Conservation (phyloP, 2,797 vertebrate species). For the Brotula barbata region DNA sequence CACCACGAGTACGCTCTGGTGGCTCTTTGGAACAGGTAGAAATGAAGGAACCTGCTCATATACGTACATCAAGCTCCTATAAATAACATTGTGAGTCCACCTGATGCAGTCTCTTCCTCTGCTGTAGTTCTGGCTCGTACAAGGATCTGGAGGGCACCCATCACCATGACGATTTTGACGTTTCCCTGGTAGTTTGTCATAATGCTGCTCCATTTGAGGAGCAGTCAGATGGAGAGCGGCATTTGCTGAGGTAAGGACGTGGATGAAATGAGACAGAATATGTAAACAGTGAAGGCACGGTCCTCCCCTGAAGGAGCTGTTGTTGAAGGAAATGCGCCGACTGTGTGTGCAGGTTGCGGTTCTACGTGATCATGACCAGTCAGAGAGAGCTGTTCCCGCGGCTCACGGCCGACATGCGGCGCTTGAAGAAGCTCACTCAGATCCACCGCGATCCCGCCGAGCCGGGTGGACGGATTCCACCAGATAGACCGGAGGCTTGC, state of each 20-base stretch:
- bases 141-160: slow-evolving; percentile 93
- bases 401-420: slow-evolving; percentile 92
- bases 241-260: slow-evolving; percentile 85
- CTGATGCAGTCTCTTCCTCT: background rate
- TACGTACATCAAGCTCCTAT: background rate
- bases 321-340: background rate
- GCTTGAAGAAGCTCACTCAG: slow-evolving; percentile 92
- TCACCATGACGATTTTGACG: slow-evolving; percentile 96
- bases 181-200: slow-evolving; percentile 95
- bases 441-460: slow-evolving; percentile 84
- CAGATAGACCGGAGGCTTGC: slow-evolving; percentile 71
- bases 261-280: background rate
- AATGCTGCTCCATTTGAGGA: slow-evolving; percentile 93
- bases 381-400: slow-evolving; percentile 95
- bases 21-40: slow-evolving; percentile 95
- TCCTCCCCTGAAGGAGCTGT: no score
- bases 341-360: slow-evolving; percentile 81
- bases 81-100: background rate
- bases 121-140: slow-evolving; percentile 76
- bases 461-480: slow-evolving; percentile 61
- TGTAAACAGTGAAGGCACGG: background rate
- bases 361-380: slow-evolving; percentile 97
- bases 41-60: background rate
- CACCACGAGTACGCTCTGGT: slow-evolving; percentile 94
- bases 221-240: slow-evolving; percentile 91